phyloP scores from a whole-genome alignment of 1,140 invertebrate genomes.

The Calliphora vicina region DNA sequence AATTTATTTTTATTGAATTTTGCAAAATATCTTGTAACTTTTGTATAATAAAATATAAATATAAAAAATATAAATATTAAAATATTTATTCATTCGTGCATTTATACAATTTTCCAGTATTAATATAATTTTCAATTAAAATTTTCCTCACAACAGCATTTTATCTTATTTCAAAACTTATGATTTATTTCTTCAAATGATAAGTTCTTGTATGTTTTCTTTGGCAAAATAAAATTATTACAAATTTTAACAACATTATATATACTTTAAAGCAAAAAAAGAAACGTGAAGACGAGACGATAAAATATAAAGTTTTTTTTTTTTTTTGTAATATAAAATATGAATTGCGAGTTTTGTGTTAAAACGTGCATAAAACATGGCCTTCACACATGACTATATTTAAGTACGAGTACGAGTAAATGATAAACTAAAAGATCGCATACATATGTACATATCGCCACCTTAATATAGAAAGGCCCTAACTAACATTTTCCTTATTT shows the following conservation, averaged over 20 bases:
- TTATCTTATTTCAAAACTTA: background rate
- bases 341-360: conserved; percentile 22
- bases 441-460: no score
- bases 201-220: background rate
- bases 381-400: conserved; percentile 15
- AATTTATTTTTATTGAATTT: no score
- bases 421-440: background rate
- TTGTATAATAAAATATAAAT: no score
- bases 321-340: conserved; percentile 17
- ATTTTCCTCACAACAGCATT: background rate
- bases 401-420: conserved; percentile 1
- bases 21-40: no score
- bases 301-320: background rate
- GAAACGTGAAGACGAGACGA: background rate
- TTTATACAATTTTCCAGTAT: background rate
- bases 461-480: no score
- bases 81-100: no score
- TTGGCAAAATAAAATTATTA: background rate
- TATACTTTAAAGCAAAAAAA: background rate
- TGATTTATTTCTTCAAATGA: background rate
- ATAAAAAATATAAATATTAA: no score
- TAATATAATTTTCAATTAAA: background rate
- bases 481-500: no score
- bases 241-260: background rate
- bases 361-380: conserved; percentile 30